Percentiles rank a stretch among this genome's conserved stretches.
These are phyloP conservation scores for Rhabditoides inermis DNA, from an alignment of 2,888 invertebrate species.

Conservation along the genomic window DNA sequence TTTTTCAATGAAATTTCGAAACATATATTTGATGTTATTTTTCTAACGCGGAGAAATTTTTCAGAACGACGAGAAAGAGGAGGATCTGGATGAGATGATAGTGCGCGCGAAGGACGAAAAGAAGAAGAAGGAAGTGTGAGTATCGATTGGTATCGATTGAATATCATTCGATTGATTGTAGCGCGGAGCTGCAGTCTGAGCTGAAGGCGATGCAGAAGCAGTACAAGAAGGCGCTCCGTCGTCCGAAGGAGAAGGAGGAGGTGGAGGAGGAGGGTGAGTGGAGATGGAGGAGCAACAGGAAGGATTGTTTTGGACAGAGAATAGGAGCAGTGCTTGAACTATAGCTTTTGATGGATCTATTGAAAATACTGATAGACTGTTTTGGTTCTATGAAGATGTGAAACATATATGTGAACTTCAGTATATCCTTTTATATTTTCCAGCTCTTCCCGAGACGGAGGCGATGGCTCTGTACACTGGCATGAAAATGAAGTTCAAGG, in stretches of 20 bases:
- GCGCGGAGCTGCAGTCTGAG: conserved; percentile 18
- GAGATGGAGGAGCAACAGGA: neutral
- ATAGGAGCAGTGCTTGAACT: neutral
- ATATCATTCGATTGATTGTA: too few species aligned
- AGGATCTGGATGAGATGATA: conserved; percentile 27
- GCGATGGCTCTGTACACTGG: conserved; percentile 41
- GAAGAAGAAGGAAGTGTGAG: conserved; percentile 21
- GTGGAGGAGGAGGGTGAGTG: conserved; percentile 40
- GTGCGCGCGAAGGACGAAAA: conserved; percentile 22
- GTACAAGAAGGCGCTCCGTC: conserved; percentile 44
- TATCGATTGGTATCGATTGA: neutral
- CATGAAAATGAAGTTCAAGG: conserved; percentile 42
- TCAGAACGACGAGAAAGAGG: conserved; percentile 20
- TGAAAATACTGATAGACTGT: neutral
- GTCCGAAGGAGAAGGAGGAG: conserved; percentile 46
- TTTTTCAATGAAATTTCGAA: neutral
- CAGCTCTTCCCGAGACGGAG: conserved; percentile 30
- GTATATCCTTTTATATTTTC: conserved; percentile 3
- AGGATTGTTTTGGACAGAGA: neutral
- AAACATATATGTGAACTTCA: too few species aligned
- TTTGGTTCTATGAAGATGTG: too few species aligned
- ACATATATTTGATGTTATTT: neutral
- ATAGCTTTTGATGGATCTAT: too few species aligned
- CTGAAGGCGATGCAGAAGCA: conserved; percentile 41
- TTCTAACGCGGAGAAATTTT: conserved; percentile 4